Conservation (phyloP, 2,888 invertebrate genomes). For the Leptopilina myrica region DNA sequence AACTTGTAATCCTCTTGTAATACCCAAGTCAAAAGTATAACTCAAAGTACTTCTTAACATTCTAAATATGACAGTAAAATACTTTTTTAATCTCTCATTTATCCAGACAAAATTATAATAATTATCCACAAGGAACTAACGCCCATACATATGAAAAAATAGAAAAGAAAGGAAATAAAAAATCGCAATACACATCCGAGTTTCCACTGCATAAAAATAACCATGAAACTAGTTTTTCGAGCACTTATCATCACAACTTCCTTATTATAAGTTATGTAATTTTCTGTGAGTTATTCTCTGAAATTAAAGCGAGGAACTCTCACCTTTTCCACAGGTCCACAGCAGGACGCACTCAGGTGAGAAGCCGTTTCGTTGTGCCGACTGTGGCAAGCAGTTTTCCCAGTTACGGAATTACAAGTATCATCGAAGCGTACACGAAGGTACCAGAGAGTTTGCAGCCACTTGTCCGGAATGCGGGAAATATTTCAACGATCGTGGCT, state of each 20-base stretch:
- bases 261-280: slow-evolving; percentile 22
- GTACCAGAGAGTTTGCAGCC: slow-evolving; percentile 89
- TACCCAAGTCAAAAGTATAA: too few relatives aligned
- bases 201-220: not conserved
- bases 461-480: slow-evolving; percentile 88
- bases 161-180: not conserved
- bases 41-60: too few relatives aligned
- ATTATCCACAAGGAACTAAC: not conserved
- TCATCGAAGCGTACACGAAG: slow-evolving; percentile 87
- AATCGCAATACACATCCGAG: not conserved
- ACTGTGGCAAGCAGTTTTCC: slow-evolving; percentile 89
- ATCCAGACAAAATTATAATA: not conserved
- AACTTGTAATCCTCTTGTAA: too few relatives aligned
- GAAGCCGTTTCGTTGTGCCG: slow-evolving; percentile 84
- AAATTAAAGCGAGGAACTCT: slow-evolving; percentile 27
- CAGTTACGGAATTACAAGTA: slow-evolving; percentile 91
- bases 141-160: too few relatives aligned
- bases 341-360: slow-evolving; percentile 76
- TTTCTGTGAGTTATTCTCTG: not conserved
- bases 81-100: too few relatives aligned
- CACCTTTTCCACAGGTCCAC: slow-evolving; percentile 69
- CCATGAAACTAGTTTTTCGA: slow-evolving; percentile 2
- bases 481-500: slow-evolving; percentile 89
- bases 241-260: slow-evolving; percentile 8
- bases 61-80: too few relatives aligned